Conservation (phyloP, 2,888 invertebrate species). For the Cynaeus angustus region DNA sequence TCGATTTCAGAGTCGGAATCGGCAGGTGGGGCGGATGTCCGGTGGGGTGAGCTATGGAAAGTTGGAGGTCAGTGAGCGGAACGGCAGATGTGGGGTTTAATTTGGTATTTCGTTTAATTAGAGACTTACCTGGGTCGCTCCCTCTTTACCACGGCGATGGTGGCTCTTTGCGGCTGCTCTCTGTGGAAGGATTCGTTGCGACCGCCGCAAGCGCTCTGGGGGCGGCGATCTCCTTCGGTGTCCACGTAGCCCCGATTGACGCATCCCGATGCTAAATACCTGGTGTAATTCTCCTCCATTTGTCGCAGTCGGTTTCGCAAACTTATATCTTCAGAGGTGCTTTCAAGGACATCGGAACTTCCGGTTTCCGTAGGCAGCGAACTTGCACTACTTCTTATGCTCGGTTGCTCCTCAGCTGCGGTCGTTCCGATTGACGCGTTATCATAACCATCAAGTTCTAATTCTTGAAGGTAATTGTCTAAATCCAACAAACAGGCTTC, state of each 20-base stretch:
- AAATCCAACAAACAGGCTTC: slow-evolving; percentile 74
- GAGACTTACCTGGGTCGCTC: slow-evolving; percentile 49
- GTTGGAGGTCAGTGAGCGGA: slow-evolving; percentile 2
- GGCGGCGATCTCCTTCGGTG: slow-evolving; percentile 44
- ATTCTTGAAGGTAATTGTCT: slow-evolving; percentile 73
- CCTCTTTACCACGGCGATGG: slow-evolving; percentile 57
- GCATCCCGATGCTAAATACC: slow-evolving; percentile 61
- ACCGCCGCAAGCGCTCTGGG: slow-evolving; percentile 56
- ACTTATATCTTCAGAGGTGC: slow-evolving; percentile 52
- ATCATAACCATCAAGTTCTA: slow-evolving; percentile 65
- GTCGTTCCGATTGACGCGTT: slow-evolving; percentile 39
- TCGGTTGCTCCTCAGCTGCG: slow-evolving; percentile 4
- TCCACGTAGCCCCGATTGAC: slow-evolving; percentile 61
- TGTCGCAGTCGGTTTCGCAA: slow-evolving; percentile 58
- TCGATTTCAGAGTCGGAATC: slow-evolving; percentile 65
- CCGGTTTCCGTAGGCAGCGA: slow-evolving; percentile 36
- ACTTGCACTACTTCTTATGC: slow-evolving; percentile 49
- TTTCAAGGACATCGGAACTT: slow-evolving; percentile 36
- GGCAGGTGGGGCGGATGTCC: slow-evolving; percentile 61
- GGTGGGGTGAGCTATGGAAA: slow-evolving; percentile 49
- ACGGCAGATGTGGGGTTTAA: slow-evolving; percentile 4
- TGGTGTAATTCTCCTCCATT: slow-evolving; percentile 64
- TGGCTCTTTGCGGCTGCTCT: slow-evolving; percentile 55
- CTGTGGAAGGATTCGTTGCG: slow-evolving; percentile 54
- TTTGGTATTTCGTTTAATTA: no score